phyloP scores from a whole-genome alignment of 2,888 invertebrate genomes.

The Strigamia maritima region DNA sequence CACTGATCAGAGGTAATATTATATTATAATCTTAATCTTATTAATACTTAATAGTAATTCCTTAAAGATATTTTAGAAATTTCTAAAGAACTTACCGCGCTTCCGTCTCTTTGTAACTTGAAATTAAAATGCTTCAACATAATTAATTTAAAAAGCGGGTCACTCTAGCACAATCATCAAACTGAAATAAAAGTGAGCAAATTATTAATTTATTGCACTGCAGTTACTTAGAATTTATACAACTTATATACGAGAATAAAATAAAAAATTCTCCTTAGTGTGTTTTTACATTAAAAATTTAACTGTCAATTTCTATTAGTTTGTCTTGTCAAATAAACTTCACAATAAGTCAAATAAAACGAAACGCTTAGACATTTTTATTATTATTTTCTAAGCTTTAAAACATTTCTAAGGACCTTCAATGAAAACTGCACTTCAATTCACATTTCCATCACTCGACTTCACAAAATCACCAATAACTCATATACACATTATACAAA shows the following conservation, averaged over 20 bases:
- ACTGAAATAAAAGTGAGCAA: not conserved
- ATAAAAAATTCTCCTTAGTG: not conserved
- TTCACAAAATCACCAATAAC: not conserved
- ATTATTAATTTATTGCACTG: not conserved
- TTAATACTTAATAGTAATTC: not conserved
- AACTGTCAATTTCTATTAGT: too few relatives aligned
- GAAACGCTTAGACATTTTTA: not conserved
- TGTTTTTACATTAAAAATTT: too few relatives aligned
- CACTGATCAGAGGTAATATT: too few relatives aligned
- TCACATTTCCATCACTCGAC: not conserved
- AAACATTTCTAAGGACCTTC: not conserved
- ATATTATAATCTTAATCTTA: too few relatives aligned
- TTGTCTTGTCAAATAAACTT: not conserved
- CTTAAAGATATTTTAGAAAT: not conserved
- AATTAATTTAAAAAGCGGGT: not conserved
- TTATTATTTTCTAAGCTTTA: constrained; percentile 15
- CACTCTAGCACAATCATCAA: not conserved
- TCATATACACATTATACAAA: constrained; percentile 23
- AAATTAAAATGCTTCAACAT: not conserved
- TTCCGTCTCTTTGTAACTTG: not conserved
- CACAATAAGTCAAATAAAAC: not conserved
- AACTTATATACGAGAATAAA: not conserved
- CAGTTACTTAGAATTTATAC: not conserved
- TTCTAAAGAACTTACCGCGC: not conserved
- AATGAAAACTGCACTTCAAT: not conserved